Conservation (phyloP, 2,888 invertebrate species). For the Lochmaea crataegi region DNA sequence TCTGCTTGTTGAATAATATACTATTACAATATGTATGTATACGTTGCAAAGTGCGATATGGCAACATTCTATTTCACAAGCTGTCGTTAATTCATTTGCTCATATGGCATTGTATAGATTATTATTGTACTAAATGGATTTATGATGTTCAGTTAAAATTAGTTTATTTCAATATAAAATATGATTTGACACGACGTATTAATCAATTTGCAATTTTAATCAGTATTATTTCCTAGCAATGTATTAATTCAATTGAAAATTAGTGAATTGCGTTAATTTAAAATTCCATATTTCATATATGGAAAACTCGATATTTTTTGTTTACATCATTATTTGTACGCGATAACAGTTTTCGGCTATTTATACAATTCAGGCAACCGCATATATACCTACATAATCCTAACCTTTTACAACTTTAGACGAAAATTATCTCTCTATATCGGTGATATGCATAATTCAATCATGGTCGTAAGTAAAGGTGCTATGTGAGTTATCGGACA, state of each 20-base stretch:
- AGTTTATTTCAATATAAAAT: constrained; percentile 11
- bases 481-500: too few species aligned
- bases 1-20: too few species aligned
- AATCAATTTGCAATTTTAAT: constrained; percentile 20
- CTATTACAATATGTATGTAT: background rate
- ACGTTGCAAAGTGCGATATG: background rate
- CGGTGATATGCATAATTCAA: too few species aligned
- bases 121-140: constrained; percentile 16
- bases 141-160: constrained; percentile 12
- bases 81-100: background rate
- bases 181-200: constrained; percentile 13
- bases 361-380: background rate
- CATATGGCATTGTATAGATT: constrained; percentile 1
- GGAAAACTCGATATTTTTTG: background rate
- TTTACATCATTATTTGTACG: background rate
- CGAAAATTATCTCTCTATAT: too few species aligned
- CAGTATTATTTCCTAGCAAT: background rate
- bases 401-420: too few species aligned
- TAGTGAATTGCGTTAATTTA: background rate
- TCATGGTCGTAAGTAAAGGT: too few species aligned
- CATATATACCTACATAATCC: background rate
- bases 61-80: background rate
- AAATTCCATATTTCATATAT: background rate
- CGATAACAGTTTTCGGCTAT: background rate
- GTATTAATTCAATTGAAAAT: background rate